A percentile compares a stretch with the other conserved stretches of the same genome.
Conservation (phyloP, 2,113 vertebrate genomes). For the Urocolius indicus region DNA sequence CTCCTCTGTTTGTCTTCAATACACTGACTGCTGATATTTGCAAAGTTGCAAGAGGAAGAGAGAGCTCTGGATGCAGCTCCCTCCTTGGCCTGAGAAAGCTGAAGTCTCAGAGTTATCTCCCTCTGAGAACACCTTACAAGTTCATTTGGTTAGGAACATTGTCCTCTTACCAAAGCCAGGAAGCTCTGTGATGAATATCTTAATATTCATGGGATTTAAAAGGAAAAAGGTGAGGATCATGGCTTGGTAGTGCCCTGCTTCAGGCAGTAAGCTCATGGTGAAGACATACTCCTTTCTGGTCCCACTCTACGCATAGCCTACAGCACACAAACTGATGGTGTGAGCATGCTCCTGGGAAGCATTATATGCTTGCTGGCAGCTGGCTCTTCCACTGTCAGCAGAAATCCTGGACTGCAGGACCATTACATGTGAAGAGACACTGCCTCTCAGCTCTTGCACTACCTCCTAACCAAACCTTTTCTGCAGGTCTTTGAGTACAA, state of each 20-base stretch:
- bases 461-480: neutral
- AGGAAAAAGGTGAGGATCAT: neutral
- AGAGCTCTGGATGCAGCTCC: neutral
- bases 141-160: neutral
- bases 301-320: neutral
- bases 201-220: neutral
- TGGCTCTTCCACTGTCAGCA: neutral
- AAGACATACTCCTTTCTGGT: neutral
- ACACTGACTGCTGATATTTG: neutral
- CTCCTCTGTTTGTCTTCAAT: neutral
- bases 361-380: neutral
- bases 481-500: neutral
- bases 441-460: neutral
- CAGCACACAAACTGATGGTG: neutral
- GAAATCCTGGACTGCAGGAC: neutral
- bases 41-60: neutral
- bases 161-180: neutral
- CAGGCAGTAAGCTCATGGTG: neutral
- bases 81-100: neutral
- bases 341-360: neutral
- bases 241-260: neutral
- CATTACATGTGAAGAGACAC: neutral
- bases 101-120: neutral
- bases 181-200: neutral
- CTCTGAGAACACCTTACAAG: accelerated